A percentile compares a stretch with the other conserved stretches of the same genome.
Evolutionary conservation across 2,113 vertebrate species (phyloP).

Genomic region (Hippopotamus amphibius): DNA sequence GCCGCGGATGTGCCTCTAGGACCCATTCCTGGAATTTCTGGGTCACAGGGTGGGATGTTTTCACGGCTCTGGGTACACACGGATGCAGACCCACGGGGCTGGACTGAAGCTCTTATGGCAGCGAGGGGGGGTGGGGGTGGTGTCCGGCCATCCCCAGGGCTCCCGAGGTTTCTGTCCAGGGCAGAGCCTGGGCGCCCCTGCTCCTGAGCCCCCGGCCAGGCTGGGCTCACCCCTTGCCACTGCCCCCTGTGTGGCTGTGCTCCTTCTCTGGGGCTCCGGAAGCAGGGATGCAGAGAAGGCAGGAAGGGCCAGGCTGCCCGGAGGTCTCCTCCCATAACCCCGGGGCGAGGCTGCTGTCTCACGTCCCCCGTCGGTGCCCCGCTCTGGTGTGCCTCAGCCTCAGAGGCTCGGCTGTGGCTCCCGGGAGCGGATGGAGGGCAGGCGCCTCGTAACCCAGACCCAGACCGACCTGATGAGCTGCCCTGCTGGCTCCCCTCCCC

Average conservation of each 20-base stretch:
- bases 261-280: background rate
- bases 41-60: conserved; percentile 21
- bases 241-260: background rate
- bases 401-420: background rate
- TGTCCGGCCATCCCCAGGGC: background rate
- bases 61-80: background rate
- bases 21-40: background rate
- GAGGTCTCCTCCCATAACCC: background rate
- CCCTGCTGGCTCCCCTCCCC: background rate
- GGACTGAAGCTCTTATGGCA: background rate
- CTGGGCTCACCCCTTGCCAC: background rate
- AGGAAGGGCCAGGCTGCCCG: background rate
- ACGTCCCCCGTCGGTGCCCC: accelerated
- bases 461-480: background rate
- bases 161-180: background rate
- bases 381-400: background rate
- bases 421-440: accelerated
- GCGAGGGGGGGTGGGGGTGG: no score
- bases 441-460: background rate
- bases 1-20: background rate
- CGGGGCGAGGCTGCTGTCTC: no score
- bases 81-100: background rate
- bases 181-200: background rate
- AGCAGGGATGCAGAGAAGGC: accelerated
- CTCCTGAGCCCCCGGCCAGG: background rate